Evolutionary conservation across 1,140 invertebrate genomes (phyloP).

Genomic region (Euwallacea fornicatus): DNA sequence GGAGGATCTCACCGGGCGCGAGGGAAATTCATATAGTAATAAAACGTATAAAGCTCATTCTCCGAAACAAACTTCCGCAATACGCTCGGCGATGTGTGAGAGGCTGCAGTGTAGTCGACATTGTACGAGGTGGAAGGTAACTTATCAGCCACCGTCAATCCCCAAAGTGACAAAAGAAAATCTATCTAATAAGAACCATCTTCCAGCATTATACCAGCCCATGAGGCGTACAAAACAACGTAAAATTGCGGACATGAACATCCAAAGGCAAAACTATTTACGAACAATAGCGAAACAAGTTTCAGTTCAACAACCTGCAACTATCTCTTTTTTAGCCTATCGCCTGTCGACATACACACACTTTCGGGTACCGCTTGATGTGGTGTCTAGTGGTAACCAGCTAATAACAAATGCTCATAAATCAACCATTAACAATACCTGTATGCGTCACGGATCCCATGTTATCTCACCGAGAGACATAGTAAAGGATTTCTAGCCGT

Average conservation of each 20-base stretch:
- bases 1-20: too few relatives aligned
- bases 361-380: slow-evolving; percentile 2
- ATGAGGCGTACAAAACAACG: slow-evolving; percentile 9
- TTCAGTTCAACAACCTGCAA: slow-evolving; percentile 35
- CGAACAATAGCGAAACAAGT: slow-evolving; percentile 36
- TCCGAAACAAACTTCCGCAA: too few relatives aligned
- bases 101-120: too few relatives aligned
- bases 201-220: neutral
- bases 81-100: too few relatives aligned
- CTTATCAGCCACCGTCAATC: neutral
- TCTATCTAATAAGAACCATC: neutral
- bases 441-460: too few relatives aligned
- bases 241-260: slow-evolving; percentile 30
- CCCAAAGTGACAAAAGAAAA: neutral
- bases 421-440: too few relatives aligned
- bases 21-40: too few relatives aligned
- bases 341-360: neutral
- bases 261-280: slow-evolving; percentile 31
- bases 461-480: neutral
- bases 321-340: slow-evolving; percentile 28
- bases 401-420: too few relatives aligned
- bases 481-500: neutral
- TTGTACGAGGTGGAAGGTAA: neutral
- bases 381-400: too few relatives aligned
- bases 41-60: too few relatives aligned